Conservation (phyloP, 2,888 invertebrate species). For the Caenorhabditis zanzibari region DNA sequence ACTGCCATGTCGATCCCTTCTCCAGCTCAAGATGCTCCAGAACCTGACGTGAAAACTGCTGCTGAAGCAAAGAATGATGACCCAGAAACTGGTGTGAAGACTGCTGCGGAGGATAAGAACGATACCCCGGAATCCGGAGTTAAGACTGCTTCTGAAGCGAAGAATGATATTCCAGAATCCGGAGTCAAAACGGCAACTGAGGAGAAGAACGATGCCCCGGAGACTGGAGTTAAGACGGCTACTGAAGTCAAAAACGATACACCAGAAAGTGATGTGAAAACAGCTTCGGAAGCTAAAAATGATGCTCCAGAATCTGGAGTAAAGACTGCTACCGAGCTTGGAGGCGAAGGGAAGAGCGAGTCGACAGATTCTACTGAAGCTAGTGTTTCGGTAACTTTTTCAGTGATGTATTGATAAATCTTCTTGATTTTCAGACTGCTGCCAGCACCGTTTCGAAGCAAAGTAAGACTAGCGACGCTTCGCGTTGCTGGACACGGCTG, state of each 20-base stretch:
- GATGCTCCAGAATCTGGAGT: constrained; percentile 50
- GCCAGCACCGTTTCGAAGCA: constrained; percentile 12
- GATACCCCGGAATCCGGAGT: constrained; percentile 54
- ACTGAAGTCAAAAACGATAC: constrained; percentile 10
- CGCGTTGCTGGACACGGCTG: no score
- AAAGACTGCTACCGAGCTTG: constrained; percentile 38
- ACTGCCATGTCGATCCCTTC: constrained; percentile 36
- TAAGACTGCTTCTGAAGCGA: constrained; percentile 32
- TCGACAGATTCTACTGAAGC: constrained; percentile 38
- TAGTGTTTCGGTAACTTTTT: constrained; percentile 20
- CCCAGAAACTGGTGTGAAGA: constrained; percentile 54
- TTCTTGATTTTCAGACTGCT: constrained; percentile 3
- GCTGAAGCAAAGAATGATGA: constrained; percentile 18
- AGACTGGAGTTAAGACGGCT: constrained; percentile 47
- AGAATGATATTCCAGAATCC: constrained; percentile 32
- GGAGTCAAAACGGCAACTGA: constrained; percentile 51
- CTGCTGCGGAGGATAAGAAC: constrained; percentile 25
- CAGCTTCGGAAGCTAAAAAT: constrained; percentile 23
- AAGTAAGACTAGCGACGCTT: no score
- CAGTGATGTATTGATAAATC: not conserved
- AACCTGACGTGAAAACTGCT: constrained; percentile 40
- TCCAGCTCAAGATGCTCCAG: constrained; percentile 24
- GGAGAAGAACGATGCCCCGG: constrained; percentile 35
- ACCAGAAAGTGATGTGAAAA: constrained; percentile 52
- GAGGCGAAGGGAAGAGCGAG: constrained; percentile 4